Evolutionary conservation across 2,888 invertebrate species (phyloP).

Genomic region (Idaea dimidiata): DNA sequence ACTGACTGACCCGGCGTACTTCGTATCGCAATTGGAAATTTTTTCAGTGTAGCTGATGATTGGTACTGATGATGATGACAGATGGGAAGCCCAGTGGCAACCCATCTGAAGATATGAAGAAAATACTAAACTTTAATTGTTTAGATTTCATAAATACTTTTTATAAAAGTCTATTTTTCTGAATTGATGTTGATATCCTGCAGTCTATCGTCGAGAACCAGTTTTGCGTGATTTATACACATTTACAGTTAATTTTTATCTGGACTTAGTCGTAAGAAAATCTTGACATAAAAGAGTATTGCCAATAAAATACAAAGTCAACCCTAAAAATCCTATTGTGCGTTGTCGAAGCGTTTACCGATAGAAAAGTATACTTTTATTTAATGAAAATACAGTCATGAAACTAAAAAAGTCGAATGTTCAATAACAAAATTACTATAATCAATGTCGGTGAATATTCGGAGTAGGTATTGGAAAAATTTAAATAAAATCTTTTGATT

Average conservation of each 20-base stretch:
- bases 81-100: too few relatives aligned
- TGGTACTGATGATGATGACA: too few relatives aligned
- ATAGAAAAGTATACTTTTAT: conserved; percentile 34
- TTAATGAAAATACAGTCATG: conserved; percentile 23
- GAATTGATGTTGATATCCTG: not conserved
- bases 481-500: not conserved
- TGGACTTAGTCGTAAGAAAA: not conserved
- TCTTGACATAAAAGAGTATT: not conserved
- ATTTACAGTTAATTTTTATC: conserved; percentile 1
- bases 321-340: conserved; percentile 19
- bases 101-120: too few relatives aligned
- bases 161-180: not conserved
- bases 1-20: too few relatives aligned
- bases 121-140: too few relatives aligned
- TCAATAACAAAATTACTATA: not conserved
- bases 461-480: not conserved
- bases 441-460: not conserved
- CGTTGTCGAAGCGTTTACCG: conserved; percentile 25
- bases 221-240: not conserved
- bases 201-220: not conserved
- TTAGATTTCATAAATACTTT: not conserved
- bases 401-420: conserved; percentile 22
- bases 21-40: too few relatives aligned
- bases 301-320: conserved; percentile 7
- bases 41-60: too few relatives aligned